Conservation (phyloP, 2,113 vertebrate species). For the Aegithalos caudatus region DNA sequence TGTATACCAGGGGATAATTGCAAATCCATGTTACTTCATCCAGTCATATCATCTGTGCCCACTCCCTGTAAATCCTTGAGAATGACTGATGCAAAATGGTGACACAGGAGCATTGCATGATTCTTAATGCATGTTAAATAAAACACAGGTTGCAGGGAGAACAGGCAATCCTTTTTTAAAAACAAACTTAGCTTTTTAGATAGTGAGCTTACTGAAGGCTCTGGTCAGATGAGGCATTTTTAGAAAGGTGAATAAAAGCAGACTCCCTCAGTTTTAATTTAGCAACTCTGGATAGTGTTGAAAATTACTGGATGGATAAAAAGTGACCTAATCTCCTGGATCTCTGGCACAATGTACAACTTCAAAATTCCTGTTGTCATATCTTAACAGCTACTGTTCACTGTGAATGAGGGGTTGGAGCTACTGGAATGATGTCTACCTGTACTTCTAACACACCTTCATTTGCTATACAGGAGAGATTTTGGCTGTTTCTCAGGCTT, state of each 20-base stretch:
- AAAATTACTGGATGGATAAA: background rate
- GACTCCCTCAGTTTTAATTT: background rate
- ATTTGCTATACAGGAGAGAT: background rate
- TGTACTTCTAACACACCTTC: background rate
- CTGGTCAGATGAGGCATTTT: background rate
- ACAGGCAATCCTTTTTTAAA: background rate
- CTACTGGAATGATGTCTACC: background rate
- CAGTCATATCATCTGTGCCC: background rate
- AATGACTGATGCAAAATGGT: background rate
- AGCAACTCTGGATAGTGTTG: background rate
- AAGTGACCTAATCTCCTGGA: background rate
- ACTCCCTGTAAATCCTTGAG: background rate
- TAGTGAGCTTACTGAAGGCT: background rate
- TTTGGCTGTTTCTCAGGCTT: background rate
- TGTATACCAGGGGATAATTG: background rate
- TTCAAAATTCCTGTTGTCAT: background rate
- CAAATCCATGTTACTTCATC: constrained; percentile 7
- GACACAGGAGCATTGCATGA: background rate
- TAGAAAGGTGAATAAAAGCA: background rate
- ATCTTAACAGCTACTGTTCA: background rate
- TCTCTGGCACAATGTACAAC: background rate
- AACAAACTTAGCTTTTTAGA: background rate
- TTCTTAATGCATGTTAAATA: background rate
- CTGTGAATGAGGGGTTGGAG: background rate
- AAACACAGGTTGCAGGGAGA: background rate